Conservation (phyloP, 2,113 vertebrate species). For the Hystrix brachyura region DNA sequence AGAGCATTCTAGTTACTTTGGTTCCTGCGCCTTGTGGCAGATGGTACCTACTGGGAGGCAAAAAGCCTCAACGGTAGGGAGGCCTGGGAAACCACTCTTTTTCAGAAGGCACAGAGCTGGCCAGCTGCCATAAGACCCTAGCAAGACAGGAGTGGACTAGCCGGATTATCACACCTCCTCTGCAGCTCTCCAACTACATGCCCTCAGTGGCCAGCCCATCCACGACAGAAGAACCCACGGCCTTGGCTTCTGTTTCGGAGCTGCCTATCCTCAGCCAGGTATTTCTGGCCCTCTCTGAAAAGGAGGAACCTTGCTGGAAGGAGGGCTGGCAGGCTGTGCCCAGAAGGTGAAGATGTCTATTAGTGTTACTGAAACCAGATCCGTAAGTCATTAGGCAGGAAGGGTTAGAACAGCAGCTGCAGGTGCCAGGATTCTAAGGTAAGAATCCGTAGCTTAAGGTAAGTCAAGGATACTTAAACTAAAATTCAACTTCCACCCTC, state of each 20-base stretch:
- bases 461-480: conserved; percentile 31
- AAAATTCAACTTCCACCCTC: conserved; percentile 43
- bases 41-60: conserved; percentile 56
- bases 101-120: conserved; percentile 37
- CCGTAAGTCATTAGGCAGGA: conserved; percentile 17
- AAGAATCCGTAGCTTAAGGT: neutral
- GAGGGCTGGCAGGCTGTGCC: neutral
- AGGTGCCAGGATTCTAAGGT: conserved; percentile 5
- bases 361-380: conserved; percentile 44
- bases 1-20: conserved; percentile 54
- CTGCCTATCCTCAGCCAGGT: conserved; percentile 57
- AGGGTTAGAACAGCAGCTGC: conserved; percentile 61
- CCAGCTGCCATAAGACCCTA: neutral
- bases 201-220: neutral
- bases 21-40: conserved; percentile 29
- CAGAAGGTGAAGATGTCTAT: conserved; percentile 58
- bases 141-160: conserved; percentile 25
- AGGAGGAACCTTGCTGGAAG: conserved; percentile 39
- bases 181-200: conserved; percentile 36
- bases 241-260: conserved; percentile 38
- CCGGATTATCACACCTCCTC: neutral
- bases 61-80: conserved; percentile 47
- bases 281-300: conserved; percentile 49
- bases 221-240: conserved; percentile 10
- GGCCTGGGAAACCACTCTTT: conserved; percentile 60